A percentile compares a stretch with the other conserved stretches of the same genome.
Conservation (phyloP, 2,888 invertebrate species). For the Ptychoptera albimana region DNA sequence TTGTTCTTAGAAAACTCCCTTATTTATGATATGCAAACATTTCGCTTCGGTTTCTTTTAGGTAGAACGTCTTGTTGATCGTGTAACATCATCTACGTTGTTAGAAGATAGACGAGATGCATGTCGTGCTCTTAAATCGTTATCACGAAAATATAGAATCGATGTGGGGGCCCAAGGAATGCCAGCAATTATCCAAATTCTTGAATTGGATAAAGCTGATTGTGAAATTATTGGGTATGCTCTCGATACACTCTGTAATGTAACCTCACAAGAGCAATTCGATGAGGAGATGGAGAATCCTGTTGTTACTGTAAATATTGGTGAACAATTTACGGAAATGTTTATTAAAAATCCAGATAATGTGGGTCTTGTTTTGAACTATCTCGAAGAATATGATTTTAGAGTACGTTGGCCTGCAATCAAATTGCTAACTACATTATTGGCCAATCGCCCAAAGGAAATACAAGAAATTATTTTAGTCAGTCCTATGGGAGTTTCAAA, state of each 20-base stretch:
- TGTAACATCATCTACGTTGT: constrained; percentile 76
- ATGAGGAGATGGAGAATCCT: constrained; percentile 60
- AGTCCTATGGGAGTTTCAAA: constrained; percentile 96
- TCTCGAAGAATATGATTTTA: constrained; percentile 89
- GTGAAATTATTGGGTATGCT: constrained; percentile 82
- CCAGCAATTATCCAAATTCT: constrained; percentile 63
- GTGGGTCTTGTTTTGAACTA: constrained; percentile 65
- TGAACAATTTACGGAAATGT: constrained; percentile 93
- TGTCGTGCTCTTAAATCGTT: constrained; percentile 85
- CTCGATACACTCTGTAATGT: constrained; percentile 86
- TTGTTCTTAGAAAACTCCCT: too few relatives aligned
- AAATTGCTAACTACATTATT: constrained; percentile 78
- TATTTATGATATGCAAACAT: constrained; percentile 6
- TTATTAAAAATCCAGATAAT: constrained; percentile 78
- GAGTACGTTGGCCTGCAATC: constrained; percentile 80
- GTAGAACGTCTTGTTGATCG: constrained; percentile 88
- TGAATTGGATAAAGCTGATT: constrained; percentile 75
- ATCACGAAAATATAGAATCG: constrained; percentile 81
- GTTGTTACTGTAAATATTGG: constrained; percentile 56
- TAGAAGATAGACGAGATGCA: constrained; percentile 93
- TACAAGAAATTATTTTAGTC: constrained; percentile 73
- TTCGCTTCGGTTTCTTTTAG: constrained; percentile 28
- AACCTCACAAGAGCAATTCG: constrained; percentile 63
- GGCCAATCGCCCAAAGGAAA: constrained; percentile 68
- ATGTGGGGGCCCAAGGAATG: constrained; percentile 91